Base-by-base conservation (phyloP, 2,113 vertebrate genomes). In the Atherinomorus stipes region DNA sequence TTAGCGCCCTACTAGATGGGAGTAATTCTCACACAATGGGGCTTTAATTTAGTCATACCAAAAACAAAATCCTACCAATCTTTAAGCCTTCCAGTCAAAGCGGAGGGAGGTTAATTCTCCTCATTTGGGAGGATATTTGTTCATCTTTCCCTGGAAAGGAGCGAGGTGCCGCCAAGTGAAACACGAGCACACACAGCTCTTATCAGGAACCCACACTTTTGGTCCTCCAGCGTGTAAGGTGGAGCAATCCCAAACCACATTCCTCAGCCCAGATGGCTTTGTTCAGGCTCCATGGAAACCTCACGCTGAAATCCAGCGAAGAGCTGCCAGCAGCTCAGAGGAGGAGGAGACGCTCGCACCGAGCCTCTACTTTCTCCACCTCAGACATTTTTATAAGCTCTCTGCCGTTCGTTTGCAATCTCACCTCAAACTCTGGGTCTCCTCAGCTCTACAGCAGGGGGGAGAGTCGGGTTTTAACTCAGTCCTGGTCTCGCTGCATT, bases 231-330 rank as follows among this genome's bases (percentile, higher is more conserved):
- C 11, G 69, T 72, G 76, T 49, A 70, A 68, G 70, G 68, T 78
- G 80, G 73, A 85, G 73, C 84, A 82, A 64, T 89, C 84, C 85
- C 76, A 66, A 74, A 81, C 77, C 81, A 76, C 92, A 94, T 94
- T 93, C 93, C 89, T 89, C 54, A 74, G 71, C 76, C 86, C 87
- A 82, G 80, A 89, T 91, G 88, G 88, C 90, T 93, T 93, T 94
- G 90, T 93, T 91, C 84, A 71, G 80, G 50, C 72, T 68, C 92
- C 86, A 85, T 91, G 87, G 91, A 85, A 90, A 94, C 91, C 67
- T 85, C 79, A 52, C 84, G 74, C 83, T 74, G 34, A 37, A 72
- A 62, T 71, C 81, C 80, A 66, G 26, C 31, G 56, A 51, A 21
- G 59, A 63, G 86, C 77, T 58, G 74, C 78, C 80, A 74, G 71